Evolutionary conservation across 2,113 vertebrate species (phyloP).

Genomic region (Lepus europaeus): DNA sequence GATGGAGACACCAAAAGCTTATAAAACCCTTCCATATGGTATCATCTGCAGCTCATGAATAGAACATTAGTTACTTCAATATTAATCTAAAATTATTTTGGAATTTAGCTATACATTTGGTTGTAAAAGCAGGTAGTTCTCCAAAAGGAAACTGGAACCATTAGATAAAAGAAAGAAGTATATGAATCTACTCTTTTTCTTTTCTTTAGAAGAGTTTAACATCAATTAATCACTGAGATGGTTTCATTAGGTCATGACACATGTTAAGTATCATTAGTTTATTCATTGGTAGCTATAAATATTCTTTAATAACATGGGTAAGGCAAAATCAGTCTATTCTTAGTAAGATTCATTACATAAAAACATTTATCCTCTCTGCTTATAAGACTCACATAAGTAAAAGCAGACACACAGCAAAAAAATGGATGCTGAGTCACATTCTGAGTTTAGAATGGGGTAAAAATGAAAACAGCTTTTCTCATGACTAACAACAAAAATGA

Average conservation of each 20-base stretch:
- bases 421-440: constrained; percentile 21
- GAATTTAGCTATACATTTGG: not conserved
- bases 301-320: not conserved
- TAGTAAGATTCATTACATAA: not conserved
- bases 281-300: not conserved
- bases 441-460: constrained; percentile 19
- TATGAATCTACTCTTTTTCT: not conserved
- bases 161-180: not conserved
- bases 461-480: constrained; percentile 37
- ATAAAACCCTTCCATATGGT: not conserved
- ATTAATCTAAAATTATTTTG: not conserved
- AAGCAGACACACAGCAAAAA: not conserved
- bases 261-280: not conserved
- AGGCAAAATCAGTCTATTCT: constrained; percentile 27
- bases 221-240: not conserved
- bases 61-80: not conserved
- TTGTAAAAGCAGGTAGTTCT: not conserved
- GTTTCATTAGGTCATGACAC: not conserved
- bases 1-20: not conserved
- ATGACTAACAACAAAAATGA: not conserved
- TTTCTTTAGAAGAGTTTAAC: not conserved
- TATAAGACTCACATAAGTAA: not conserved
- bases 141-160: not conserved
- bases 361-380: constrained; percentile 9
- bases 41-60: not conserved